These are phyloP conservation scores for Willowsia nigromaculata DNA, from an alignment of 2,888 invertebrate genomes.

Conservation along the genomic window DNA sequence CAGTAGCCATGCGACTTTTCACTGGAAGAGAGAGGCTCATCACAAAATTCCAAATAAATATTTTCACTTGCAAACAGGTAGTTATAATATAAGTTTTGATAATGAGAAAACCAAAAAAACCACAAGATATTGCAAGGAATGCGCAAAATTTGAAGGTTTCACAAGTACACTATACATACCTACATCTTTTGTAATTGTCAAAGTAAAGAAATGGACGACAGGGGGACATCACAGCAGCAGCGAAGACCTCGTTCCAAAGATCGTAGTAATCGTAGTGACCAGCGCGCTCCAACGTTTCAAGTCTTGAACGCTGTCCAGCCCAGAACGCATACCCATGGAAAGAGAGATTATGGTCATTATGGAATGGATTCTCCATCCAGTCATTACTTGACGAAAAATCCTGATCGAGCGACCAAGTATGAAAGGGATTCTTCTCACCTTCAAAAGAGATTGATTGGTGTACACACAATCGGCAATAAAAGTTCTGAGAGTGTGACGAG, in stretches of 20 bases:
- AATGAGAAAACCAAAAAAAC: too few species aligned
- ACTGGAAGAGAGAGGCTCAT: too few species aligned
- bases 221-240: background rate
- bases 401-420: background rate
- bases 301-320: constrained; percentile 21
- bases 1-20: too few species aligned
- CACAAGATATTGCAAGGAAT: too few species aligned
- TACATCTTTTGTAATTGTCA: too few species aligned
- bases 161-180: too few species aligned
- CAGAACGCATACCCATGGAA: background rate
- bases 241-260: background rate
- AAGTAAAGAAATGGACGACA: too few species aligned
- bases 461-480: background rate
- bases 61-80: too few species aligned
- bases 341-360: background rate
- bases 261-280: constrained; percentile 8
- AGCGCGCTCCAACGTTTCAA: constrained; percentile 38
- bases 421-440: background rate
- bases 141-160: too few species aligned
- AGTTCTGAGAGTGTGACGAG: background rate
- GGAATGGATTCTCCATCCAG: background rate
- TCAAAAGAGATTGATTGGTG: background rate
- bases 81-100: too few species aligned
- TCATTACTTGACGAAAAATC: background rate
- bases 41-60: too few species aligned